A percentile compares a stretch with the other conserved stretches of the same genome.
Evolutionary conservation across 2,113 vertebrate genomes (phyloP).

Genomic region (Isichthys henryi): DNA sequence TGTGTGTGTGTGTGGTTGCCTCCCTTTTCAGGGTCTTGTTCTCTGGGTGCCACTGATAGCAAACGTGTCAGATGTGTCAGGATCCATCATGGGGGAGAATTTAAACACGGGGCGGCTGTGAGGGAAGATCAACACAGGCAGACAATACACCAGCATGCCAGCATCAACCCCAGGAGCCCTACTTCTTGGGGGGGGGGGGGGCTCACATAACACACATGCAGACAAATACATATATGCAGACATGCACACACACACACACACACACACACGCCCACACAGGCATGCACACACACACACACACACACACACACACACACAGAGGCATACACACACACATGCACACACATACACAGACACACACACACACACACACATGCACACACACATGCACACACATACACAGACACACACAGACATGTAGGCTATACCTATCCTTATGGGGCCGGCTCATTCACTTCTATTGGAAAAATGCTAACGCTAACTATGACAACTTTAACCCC

Average conservation of each 20-base stretch:
- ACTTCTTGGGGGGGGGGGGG: not conserved
- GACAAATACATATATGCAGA: no score
- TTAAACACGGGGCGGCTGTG: not conserved
- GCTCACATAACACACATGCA: not conserved
- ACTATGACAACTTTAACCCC: no score
- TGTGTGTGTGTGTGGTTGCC: not conserved
- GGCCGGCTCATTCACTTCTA: no score
- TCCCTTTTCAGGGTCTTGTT: not conserved
- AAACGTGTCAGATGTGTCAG: not conserved
- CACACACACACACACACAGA: no score
- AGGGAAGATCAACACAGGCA: constrained; percentile 28
- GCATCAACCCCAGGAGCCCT: constrained; percentile 27
- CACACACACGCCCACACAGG: no score
- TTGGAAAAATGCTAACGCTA: no score
- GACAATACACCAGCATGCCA: constrained; percentile 55
- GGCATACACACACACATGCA: not conserved
- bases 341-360: no score
- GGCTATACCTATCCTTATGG: no score
- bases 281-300: no score
- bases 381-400: no score
- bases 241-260: no score
- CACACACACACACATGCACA: no score
- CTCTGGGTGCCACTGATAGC: not conserved
- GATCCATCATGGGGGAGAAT: not conserved
- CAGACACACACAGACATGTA: not conserved